A percentile compares a stretch with the other conserved stretches of the same genome.
Conservation (phyloP, 2,888 invertebrate species). For the Eupelmus urozonus region DNA sequence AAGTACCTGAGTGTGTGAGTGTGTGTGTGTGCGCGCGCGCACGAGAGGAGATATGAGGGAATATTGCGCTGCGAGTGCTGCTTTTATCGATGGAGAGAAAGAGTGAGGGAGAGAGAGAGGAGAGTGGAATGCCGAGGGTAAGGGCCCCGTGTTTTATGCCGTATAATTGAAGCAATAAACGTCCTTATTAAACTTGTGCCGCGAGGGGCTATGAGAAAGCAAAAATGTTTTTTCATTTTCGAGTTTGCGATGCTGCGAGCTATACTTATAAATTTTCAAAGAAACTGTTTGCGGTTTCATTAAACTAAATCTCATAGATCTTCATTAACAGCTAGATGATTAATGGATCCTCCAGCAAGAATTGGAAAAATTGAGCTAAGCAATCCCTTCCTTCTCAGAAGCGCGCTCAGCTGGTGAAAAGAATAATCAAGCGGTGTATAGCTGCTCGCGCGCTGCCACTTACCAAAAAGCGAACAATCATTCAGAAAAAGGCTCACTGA, state of each 20-base stretch:
- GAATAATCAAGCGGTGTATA: too few species aligned
- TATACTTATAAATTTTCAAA: too few species aligned
- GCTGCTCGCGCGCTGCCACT: neutral
- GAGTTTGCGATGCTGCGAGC: too few species aligned
- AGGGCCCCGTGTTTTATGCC: conserved; percentile 2
- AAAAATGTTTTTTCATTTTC: neutral
- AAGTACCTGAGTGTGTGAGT: neutral
- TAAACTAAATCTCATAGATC: too few species aligned
- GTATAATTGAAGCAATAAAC: conserved; percentile 54
- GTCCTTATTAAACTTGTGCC: conserved; percentile 49
- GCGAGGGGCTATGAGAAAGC: too few species aligned
- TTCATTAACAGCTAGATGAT: too few species aligned
- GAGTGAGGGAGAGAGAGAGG: conserved; percentile 1
- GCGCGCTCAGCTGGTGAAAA: too few species aligned
- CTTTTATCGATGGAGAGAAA: conserved; percentile 43
- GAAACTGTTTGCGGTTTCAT: too few species aligned
- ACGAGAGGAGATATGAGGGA: conserved; percentile 32
- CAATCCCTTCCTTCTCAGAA: too few species aligned
- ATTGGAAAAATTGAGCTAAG: too few species aligned
- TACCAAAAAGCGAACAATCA: conserved; percentile 14
- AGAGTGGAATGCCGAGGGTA: neutral
- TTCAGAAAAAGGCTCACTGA: neutral
- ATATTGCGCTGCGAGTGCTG: conserved; percentile 21
- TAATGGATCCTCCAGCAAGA: too few species aligned
- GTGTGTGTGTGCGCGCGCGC: neutral